Evolutionary conservation across 2,888 invertebrate species (phyloP).

Genomic region (Ochlodes sylvanus): DNA sequence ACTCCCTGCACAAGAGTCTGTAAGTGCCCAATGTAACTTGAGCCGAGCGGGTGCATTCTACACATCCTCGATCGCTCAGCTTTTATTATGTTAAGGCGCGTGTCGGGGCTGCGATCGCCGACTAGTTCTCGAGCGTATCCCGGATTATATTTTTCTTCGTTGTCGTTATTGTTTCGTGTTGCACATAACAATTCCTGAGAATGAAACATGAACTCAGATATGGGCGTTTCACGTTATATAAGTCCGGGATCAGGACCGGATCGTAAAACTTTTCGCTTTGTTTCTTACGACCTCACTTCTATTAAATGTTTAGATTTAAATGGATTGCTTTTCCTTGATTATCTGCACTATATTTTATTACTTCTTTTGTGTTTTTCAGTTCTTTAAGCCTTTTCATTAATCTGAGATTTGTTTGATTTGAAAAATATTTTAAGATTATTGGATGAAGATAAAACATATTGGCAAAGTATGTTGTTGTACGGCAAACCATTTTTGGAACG

Average conservation of each 20-base stretch:
- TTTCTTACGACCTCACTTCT: slow-evolving; percentile 1
- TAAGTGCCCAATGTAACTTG: slow-evolving; percentile 10
- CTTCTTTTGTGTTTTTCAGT: slow-evolving; percentile 1
- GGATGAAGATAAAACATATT: too few species aligned
- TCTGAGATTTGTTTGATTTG: background rate
- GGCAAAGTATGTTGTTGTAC: too few species aligned
- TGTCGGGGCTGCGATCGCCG: slow-evolving; percentile 10
- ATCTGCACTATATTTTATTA: slow-evolving; percentile 1
- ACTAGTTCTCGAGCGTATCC: slow-evolving; percentile 16
- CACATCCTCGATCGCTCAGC: background rate
- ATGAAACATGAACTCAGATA: slow-evolving; percentile 51
- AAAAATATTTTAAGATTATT: too few species aligned
- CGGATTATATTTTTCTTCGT: slow-evolving; percentile 48
- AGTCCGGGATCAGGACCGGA: background rate
- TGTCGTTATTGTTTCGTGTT: too few species aligned
- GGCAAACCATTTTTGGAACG: too few species aligned
- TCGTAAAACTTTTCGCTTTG: slow-evolving; percentile 16
- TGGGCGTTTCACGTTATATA: slow-evolving; percentile 12
- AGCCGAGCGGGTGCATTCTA: background rate
- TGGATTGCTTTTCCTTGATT: background rate
- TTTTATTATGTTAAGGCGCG: slow-evolving; percentile 10
- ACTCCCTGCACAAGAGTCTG: background rate
- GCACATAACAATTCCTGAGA: slow-evolving; percentile 66
- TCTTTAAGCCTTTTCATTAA: background rate
- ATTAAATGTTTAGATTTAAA: slow-evolving; percentile 6